Base-by-base conservation (phyloP, 92 coral and sea anemone species). In the Palythoa grandiflora region DNA sequence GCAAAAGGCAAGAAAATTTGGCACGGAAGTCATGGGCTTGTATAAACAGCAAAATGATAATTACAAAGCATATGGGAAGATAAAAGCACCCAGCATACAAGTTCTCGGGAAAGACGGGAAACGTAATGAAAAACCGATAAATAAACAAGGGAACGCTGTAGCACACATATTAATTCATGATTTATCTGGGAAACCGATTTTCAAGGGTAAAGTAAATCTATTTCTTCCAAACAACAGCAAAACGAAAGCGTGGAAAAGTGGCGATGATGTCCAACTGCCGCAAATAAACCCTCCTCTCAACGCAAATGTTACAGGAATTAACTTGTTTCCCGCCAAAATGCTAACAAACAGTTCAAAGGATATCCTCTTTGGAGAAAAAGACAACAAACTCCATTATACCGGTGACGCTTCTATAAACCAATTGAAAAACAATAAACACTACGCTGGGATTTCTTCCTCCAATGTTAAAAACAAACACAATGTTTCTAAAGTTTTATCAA, bases 141-240 rank as follows among this genome's bases (percentile, higher is more conserved):
- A n/a, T 13, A 20, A 20, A 2, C 75, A 81, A 19, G 75, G 28
- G n/a, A 63, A 48, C 8, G 40, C 86, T 13, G 28, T 81, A 6
- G 86, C 86, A 9, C 86, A 81, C 19, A 71, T 81, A n/a, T 54
- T 81, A 81, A 65, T 81, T 28, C 65, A 81, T 48, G 75, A 81
- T 81, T 63, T 81, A 36, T 65, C 60, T 21, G 86, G 86, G 48
- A 81, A 81, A 81, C 75, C 86, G 36, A 60, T 81, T 10, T 81
- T 81, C 17, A 65, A 81, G 28, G 86, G 86, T 66, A 81, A 66
- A 81, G 86, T 81, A 8, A 81, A 81, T 6, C 47, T 81, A 47
- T 81, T 66, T 51, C 75, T 81, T 81, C 86, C 86, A 81, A 81
- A 81, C 20, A 52, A 40, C 10, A 81, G 75, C 13, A 47, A 21